Evolutionary conservation across 2,797 vertebrate species (phyloP).

Genomic region (Myotis daubentonii): DNA sequence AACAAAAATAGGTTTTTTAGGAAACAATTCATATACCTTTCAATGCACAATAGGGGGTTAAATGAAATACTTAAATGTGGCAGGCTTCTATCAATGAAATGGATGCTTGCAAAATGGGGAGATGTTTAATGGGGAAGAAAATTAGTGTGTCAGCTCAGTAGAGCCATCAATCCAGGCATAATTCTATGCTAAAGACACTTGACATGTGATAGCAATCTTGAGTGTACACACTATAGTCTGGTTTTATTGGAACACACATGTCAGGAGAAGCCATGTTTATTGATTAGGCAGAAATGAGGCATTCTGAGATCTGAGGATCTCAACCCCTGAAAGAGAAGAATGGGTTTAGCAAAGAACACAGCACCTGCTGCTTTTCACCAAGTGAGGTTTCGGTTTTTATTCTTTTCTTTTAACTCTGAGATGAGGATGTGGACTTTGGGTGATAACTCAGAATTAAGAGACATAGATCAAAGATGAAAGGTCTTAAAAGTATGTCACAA

Average conservation of each 20-base stretch:
- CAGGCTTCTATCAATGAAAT: neutral
- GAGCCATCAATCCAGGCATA: neutral
- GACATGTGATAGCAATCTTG: neutral
- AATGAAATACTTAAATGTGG: neutral
- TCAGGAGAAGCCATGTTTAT: neutral
- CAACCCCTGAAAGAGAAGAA: neutral
- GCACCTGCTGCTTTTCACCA: conserved; percentile 3
- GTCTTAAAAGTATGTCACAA: neutral
- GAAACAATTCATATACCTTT: conserved; percentile 7
- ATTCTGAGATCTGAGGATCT: neutral
- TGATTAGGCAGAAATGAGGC: neutral
- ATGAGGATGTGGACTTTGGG: neutral
- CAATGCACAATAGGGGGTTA: neutral
- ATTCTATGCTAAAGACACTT: neutral
- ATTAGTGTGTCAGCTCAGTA: neutral
- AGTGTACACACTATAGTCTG: neutral
- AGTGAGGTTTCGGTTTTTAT: conserved; percentile 6
- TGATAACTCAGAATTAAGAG: neutral
- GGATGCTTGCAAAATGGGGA: neutral
- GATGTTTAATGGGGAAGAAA: neutral
- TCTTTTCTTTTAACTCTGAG: conserved; percentile 22
- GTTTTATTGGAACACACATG: neutral
- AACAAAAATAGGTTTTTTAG: neutral
- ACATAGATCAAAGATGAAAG: neutral
- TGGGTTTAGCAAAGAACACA: neutral